Evolutionary conservation across 2,888 invertebrate genomes (phyloP).

Genomic region (Sepioteuthis lessoniana): DNA sequence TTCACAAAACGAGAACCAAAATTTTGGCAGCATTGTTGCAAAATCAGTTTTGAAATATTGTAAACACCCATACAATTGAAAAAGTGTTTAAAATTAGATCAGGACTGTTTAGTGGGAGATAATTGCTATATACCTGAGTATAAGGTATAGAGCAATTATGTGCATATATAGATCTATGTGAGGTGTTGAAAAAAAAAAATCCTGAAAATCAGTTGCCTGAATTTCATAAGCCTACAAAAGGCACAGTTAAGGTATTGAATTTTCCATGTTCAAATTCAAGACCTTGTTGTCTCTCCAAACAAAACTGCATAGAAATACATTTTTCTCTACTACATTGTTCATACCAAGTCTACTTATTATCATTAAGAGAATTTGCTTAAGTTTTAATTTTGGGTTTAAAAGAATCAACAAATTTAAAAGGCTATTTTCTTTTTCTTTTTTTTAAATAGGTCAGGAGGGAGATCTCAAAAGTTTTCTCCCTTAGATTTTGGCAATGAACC

Average conservation of each 20-base stretch:
- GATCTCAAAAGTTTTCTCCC: no score
- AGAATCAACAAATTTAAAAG: background rate
- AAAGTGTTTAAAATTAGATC: background rate
- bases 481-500: background rate
- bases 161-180: background rate
- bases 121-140: background rate
- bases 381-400: background rate
- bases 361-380: background rate
- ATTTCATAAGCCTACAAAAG: background rate
- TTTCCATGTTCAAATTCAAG: background rate
- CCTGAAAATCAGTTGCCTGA: background rate
- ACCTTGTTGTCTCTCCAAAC: background rate
- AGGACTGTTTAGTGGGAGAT: background rate
- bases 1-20: background rate
- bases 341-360: background rate
- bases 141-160: background rate
- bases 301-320: background rate
- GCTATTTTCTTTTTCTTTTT: no score
- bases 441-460: no score
- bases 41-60: background rate
- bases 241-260: background rate
- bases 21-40: background rate
- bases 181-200: background rate
- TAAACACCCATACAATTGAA: background rate
- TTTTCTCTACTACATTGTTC: background rate